Evolutionary conservation across 2,888 invertebrate genomes (phyloP).

Genomic region (Sesia apiformis): DNA sequence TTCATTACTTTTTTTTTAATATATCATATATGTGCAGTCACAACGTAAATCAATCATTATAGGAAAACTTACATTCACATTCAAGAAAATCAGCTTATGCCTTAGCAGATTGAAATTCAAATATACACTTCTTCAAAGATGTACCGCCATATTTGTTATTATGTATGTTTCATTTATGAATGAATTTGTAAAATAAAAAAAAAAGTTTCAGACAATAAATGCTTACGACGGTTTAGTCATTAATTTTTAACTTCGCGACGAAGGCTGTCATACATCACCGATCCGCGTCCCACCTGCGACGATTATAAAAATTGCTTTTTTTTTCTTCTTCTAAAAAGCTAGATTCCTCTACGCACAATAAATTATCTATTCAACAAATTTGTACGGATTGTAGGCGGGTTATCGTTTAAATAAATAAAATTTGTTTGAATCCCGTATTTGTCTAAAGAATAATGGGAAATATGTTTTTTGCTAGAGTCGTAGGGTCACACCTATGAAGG

Average conservation of each 20-base stretch:
- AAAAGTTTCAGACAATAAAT: slow-evolving; percentile 40
- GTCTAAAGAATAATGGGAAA: slow-evolving; percentile 25
- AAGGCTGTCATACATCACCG: slow-evolving; percentile 20
- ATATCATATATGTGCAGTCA: no score
- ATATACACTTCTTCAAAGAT: no score
- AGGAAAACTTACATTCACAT: no score
- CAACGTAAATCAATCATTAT: no score
- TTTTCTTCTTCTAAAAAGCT: slow-evolving; percentile 24
- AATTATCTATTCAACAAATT: slow-evolving; percentile 54
- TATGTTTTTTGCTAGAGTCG: neutral
- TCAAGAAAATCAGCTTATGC: no score
- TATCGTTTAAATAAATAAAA: slow-evolving; percentile 22
- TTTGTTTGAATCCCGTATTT: slow-evolving; percentile 19
- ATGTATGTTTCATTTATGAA: no score
- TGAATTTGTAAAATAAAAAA: no score
- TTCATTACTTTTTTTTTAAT: no score
- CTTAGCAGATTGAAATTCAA: no score
- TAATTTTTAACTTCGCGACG: slow-evolving; percentile 26
- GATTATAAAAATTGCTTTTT: slow-evolving; percentile 20
- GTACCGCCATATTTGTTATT: no score
- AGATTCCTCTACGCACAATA: slow-evolving; percentile 25
- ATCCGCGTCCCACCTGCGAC: slow-evolving; percentile 16
- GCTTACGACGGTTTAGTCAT: slow-evolving; percentile 50
- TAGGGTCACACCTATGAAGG: neutral
- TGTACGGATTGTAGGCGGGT: slow-evolving; percentile 65